Conservation (phyloP, 2,113 vertebrate species). For the Channa maculata region DNA sequence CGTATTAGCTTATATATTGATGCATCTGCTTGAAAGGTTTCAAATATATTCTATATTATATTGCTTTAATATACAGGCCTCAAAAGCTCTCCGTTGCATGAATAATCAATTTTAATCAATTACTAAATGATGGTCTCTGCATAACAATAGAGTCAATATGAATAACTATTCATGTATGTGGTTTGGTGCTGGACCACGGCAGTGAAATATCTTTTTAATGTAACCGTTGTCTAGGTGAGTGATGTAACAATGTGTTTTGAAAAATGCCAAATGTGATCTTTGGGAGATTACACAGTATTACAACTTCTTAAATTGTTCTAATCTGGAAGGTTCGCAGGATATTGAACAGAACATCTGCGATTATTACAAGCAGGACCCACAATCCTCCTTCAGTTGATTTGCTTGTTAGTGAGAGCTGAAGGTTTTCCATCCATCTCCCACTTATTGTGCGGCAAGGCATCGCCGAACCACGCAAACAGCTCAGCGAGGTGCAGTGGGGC, state of each 20-base stretch:
- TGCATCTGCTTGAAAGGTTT: conserved; percentile 17
- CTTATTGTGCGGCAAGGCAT: too few species aligned
- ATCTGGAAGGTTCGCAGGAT: conserved; percentile 17
- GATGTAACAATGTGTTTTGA: too few species aligned
- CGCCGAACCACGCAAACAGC: too few species aligned
- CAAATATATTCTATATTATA: conserved; percentile 24
- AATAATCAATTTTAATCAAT: conserved; percentile 48
- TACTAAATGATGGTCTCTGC: conserved; percentile 15
- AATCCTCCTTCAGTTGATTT: too few species aligned
- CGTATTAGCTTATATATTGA: not conserved
- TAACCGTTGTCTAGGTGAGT: too few species aligned
- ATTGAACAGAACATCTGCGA: not conserved
- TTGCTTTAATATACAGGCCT: conserved; percentile 10
- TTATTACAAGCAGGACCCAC: too few species aligned
- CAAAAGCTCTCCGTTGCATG: conserved; percentile 37
- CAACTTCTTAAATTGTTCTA: conserved; percentile 7
- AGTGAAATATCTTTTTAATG: too few species aligned
- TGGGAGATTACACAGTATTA: conserved; percentile 36
- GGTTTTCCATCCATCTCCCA: too few species aligned
- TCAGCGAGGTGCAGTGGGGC: too few species aligned
- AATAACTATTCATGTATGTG: conserved; percentile 9
- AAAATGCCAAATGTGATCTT: not conserved
- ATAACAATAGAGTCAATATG: conserved; percentile 11
- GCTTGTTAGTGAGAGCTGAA: too few species aligned
- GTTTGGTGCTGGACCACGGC: not conserved